Percentiles rank a stretch among this genome's conserved stretches.
Conservation (phyloP, 2,888 invertebrate species). For the Aphidoletes aphidimyza region DNA sequence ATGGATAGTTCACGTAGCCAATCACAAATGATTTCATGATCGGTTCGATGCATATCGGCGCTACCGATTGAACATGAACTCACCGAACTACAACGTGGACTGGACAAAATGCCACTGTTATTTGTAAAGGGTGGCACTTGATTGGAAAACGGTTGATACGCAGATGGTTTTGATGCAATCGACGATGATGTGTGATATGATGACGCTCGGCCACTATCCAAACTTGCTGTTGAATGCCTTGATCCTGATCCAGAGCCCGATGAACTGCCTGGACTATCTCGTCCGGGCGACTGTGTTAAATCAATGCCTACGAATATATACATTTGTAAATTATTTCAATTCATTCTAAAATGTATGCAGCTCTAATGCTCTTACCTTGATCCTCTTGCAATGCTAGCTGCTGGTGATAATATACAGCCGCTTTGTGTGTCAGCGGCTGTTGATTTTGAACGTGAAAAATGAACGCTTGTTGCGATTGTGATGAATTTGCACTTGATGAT, state of each 20-base stretch:
- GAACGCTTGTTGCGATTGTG: conserved; percentile 67
- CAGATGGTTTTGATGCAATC: conserved; percentile 22
- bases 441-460: conserved; percentile 78
- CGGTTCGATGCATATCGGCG: conserved; percentile 75
- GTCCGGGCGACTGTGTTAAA: conserved; percentile 65
- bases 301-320: conserved; percentile 51
- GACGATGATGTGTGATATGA: conserved; percentile 71
- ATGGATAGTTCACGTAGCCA: conserved; percentile 94
- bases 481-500: background rate
- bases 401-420: conserved; percentile 83
- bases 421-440: conserved; percentile 78
- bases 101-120: conserved; percentile 69
- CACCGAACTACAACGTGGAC: conserved; percentile 75
- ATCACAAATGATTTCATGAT: conserved; percentile 92
- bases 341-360: too few relatives aligned
- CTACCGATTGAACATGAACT: conserved; percentile 82
- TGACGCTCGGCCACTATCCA: conserved; percentile 93
- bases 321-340: too few relatives aligned
- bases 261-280: conserved; percentile 90
- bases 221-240: conserved; percentile 84
- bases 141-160: background rate
- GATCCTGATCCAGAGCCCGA: conserved; percentile 90
- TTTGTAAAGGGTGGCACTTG: conserved; percentile 60
- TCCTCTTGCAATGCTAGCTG: conserved; percentile 86
- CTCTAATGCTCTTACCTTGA: too few relatives aligned